Conservation (phyloP, 2,888 invertebrate genomes). For the Epinotia ramella region DNA sequence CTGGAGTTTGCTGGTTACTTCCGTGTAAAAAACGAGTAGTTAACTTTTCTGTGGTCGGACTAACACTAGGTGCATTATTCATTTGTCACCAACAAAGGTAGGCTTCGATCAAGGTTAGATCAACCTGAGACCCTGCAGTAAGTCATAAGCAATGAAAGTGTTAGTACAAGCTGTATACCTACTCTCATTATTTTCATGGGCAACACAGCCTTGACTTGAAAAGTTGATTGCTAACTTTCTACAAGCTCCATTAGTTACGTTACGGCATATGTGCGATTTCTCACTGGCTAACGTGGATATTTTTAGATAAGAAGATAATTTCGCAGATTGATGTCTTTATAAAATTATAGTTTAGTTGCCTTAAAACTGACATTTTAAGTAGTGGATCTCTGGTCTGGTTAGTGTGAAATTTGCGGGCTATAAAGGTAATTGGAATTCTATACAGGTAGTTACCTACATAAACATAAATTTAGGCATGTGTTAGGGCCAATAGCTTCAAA, state of each 20-base stretch:
- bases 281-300: not conserved
- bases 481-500: not conserved
- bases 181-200: not conserved
- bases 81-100: not conserved
- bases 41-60: not conserved
- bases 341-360: not conserved
- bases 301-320: not conserved
- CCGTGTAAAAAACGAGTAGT: not conserved
- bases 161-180: not conserved
- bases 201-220: not conserved
- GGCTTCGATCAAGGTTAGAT: slow-evolving; percentile 10
- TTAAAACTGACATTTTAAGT: not conserved
- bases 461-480: not conserved
- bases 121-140: not conserved
- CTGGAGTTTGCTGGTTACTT: not conserved
- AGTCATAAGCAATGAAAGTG: slow-evolving; percentile 5
- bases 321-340: not conserved
- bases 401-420: no score
- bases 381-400: no score
- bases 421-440: no score
- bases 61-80: not conserved
- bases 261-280: not conserved
- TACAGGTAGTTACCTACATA: not conserved
- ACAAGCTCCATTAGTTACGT: not conserved
- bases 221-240: slow-evolving; percentile 1